These are phyloP conservation scores for Hofmannophila pseudospretella DNA, from an alignment of 2,888 invertebrate species.

Conservation along the genomic window DNA sequence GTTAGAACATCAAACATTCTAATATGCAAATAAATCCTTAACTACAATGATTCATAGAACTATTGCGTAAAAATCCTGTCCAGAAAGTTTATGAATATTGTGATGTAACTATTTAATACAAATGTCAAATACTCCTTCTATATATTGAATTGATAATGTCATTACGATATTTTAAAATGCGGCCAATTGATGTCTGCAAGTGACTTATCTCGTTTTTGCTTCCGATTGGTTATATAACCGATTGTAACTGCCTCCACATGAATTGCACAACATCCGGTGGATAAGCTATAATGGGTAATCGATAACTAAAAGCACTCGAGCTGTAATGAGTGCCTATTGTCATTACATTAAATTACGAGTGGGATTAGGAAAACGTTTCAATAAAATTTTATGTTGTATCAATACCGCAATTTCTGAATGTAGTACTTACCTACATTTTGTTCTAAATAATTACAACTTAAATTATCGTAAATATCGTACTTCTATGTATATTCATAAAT, in stretches of 20 bases:
- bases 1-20: background rate
- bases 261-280: conserved; percentile 25
- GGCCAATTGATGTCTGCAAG: conserved; percentile 19
- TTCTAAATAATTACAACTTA: too few relatives aligned
- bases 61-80: conserved; percentile 2
- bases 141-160: conserved; percentile 37
- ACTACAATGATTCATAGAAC: background rate
- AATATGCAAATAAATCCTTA: conserved; percentile 1
- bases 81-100: background rate
- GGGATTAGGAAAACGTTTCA: too few relatives aligned
- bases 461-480: too few relatives aligned
- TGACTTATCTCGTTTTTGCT: conserved; percentile 20
- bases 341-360: too few relatives aligned
- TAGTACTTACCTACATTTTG: too few relatives aligned
- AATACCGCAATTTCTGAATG: too few relatives aligned
- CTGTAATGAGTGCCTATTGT: too few relatives aligned
- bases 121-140: conserved; percentile 36
- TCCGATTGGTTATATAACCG: conserved; percentile 29
- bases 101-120: conserved; percentile 12
- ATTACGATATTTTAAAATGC: conserved; percentile 26
- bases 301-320: conserved; percentile 11
- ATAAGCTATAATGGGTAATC: conserved; percentile 17
- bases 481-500: too few relatives aligned
- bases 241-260: conserved; percentile 15
- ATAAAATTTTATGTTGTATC: too few relatives aligned